Base-by-base conservation (phyloP, 2,888 invertebrate species). In the Phania funesta region DNA sequence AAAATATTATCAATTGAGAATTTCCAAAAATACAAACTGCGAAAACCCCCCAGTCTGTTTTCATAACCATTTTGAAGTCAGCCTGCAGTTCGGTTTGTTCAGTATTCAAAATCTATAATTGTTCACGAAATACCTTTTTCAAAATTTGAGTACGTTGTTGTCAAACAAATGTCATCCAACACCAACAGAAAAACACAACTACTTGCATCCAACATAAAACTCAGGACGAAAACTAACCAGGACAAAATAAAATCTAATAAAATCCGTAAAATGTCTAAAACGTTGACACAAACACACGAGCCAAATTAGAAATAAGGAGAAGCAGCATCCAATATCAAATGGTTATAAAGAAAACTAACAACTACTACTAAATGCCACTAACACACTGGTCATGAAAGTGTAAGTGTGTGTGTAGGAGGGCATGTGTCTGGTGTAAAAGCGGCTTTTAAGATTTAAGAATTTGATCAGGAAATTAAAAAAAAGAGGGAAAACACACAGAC, bases 141-240 rank as follows among this genome's bases (percentile, higher is more conserved):
- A 65, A 67, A 70, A 65, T n/a, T n/a, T n/a, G 48, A 52, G 38
- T 60, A 60, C 41, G 56, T 75, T 76, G 29, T 76, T 71, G 67
- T 76, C 76, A 71, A 76, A 76, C 76, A 76, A 80, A 76, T 76
- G 76, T 71, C 76, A 80, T 60, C 29, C 22, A 76, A 67, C 60
- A 80, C 58, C 35, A 70, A 16, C 67, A 62, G 6, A 38, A 18
- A 11, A 46, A 50, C 44, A 44, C 32, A 11, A 44, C 70, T 26
- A 11, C 11, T 7, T 18, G 16, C 41, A 44, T 32, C 54, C 9
- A 24, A 52, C 35, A 68, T 64, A 50, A 41, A 58, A 52, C 13
- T 38, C 44, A 24, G 18, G 13, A 52, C 41, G 35, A 58, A 54
- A 44, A 9, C 41, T 56, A 58, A 76, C 56, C 41, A 58, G 18